phyloP scores from a whole-genome alignment of 1,140 invertebrate genomes.

The Diorhabda sublineata region DNA sequence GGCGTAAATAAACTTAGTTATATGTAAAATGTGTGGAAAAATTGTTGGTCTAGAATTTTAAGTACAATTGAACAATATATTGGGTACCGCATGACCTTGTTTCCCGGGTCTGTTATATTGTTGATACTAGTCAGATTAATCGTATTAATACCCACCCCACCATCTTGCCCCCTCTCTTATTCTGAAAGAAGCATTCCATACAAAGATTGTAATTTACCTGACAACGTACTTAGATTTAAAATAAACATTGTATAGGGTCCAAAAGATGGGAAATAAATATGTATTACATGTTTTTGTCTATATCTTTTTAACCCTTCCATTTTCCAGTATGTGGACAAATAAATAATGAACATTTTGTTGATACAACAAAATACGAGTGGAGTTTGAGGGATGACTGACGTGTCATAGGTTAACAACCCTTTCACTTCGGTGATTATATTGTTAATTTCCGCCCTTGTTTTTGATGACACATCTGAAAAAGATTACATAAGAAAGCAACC shows the following conservation, averaged over 20 bases:
- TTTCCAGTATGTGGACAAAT: background rate
- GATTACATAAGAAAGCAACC: too few relatives aligned
- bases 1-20: constrained; percentile 41
- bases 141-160: constrained; percentile 42
- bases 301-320: background rate
- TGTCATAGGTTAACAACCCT: too few relatives aligned
- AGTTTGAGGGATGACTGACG: too few relatives aligned
- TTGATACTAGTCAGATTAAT: constrained; percentile 47
- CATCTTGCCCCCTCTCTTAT: constrained; percentile 44
- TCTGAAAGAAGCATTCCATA: constrained; percentile 47
- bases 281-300: constrained; percentile 36
- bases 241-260: constrained; percentile 48
- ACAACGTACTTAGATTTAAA: constrained; percentile 50
- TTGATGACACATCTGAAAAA: too few relatives aligned
- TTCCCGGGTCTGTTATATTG: constrained; percentile 33
- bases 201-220: constrained; percentile 49
- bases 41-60: constrained; percentile 44
- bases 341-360: background rate
- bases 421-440: too few relatives aligned
- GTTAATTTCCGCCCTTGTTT: too few relatives aligned
- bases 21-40: constrained; percentile 45
- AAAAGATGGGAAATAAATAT: constrained; percentile 51
- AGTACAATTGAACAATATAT: constrained; percentile 38
- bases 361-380: too few relatives aligned
- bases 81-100: constrained; percentile 27